phyloP scores from a whole-genome alignment of 2,888 invertebrate species.

The Lycia hirtaria region DNA sequence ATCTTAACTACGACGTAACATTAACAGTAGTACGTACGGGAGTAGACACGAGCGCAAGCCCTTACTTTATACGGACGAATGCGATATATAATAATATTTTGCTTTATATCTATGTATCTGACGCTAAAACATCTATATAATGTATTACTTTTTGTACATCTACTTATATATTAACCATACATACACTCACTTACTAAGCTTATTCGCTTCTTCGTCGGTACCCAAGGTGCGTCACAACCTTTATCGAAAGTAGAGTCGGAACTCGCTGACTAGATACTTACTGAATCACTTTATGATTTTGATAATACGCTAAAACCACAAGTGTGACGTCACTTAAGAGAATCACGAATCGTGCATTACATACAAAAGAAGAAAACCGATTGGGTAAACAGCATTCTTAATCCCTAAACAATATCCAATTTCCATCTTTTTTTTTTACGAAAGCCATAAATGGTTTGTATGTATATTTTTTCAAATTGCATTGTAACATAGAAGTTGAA shows the following conservation, averaged over 20 bases:
- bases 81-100: slow-evolving; percentile 85
- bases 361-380: too few relatives aligned
- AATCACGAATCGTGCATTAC: too few relatives aligned
- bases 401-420: too few relatives aligned
- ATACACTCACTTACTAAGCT: slow-evolving; percentile 84
- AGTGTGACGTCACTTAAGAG: slow-evolving; percentile 39
- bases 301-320: slow-evolving; percentile 47
- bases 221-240: slow-evolving; percentile 74
- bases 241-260: slow-evolving; percentile 39
- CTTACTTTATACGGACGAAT: slow-evolving; percentile 85
- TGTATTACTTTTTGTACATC: slow-evolving; percentile 86
- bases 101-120: slow-evolving; percentile 85
- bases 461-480: too few relatives aligned
- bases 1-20: slow-evolving; percentile 85
- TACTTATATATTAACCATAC: slow-evolving; percentile 83
- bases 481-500: too few relatives aligned
- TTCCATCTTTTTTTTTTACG: too few relatives aligned
- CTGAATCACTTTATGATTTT: slow-evolving; percentile 50
- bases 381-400: too few relatives aligned
- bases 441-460: too few relatives aligned
- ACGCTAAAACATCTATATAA: slow-evolving; percentile 86
- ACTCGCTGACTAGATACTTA: slow-evolving; percentile 59
- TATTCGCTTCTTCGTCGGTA: slow-evolving; percentile 73
- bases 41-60: slow-evolving; percentile 85
- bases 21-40: slow-evolving; percentile 84